Conservation (phyloP, 1,140 invertebrate genomes). For the Heliconius eleuchia region DNA sequence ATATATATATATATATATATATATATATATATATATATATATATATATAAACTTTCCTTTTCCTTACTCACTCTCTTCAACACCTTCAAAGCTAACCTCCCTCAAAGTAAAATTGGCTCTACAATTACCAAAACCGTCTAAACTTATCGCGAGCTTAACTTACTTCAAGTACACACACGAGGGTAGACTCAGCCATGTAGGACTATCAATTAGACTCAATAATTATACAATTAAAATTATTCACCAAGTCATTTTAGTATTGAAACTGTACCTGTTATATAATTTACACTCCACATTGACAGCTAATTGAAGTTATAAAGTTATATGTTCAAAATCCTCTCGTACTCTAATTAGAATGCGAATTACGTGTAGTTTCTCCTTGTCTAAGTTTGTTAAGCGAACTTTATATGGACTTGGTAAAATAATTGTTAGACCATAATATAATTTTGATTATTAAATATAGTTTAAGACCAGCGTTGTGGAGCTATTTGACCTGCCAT, state of each 20-base stretch:
- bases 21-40: too few species aligned
- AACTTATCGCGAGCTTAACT: neutral
- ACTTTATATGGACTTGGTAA: constrained; percentile 6
- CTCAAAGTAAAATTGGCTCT: constrained; percentile 10
- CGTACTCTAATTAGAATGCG: neutral
- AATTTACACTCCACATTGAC: neutral
- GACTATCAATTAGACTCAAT: constrained; percentile 11
- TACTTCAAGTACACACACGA: neutral
- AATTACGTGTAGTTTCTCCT: constrained; percentile 10
- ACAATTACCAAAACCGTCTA: neutral
- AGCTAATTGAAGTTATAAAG: constrained; percentile 10
- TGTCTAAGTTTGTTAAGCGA: constrained; percentile 5
- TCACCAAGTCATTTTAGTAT: neutral
- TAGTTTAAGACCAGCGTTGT: neutral
- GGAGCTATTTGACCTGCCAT: too few species aligned
- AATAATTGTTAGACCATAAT: neutral
- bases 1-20: too few species aligned
- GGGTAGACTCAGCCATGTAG: neutral
- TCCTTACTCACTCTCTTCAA: neutral
- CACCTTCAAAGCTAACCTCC: neutral
- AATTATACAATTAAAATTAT: constrained; percentile 4
- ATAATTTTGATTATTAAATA: neutral
- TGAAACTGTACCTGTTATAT: constrained; percentile 4
- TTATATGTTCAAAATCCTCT: constrained; percentile 1
- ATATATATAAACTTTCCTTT: neutral